A percentile compares a stretch with the other conserved stretches of the same genome.
Conservation (phyloP, 2,113 vertebrate genomes). For the Glareola pratincola region DNA sequence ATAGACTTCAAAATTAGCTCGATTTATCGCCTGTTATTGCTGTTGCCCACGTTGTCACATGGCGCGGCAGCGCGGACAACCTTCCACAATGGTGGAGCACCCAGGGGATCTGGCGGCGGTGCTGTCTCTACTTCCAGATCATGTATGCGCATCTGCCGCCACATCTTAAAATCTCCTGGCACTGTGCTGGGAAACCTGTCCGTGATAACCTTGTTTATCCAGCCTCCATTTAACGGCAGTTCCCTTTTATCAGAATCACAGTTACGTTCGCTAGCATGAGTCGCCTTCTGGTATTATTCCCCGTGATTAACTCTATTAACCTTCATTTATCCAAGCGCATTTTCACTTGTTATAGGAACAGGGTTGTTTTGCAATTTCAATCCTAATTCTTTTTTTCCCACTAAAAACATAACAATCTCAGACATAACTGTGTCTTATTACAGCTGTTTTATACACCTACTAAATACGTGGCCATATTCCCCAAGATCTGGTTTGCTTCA, state of each 20-base stretch:
- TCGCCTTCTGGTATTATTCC: neutral
- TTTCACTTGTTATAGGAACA: neutral
- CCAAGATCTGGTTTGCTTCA: neutral
- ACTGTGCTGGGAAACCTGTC: neutral
- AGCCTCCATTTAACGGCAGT: conserved; percentile 12
- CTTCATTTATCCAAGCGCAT: neutral
- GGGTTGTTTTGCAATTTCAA: neutral
- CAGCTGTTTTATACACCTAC: neutral
- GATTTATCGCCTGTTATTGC: neutral
- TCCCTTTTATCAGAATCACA: conserved; percentile 3
- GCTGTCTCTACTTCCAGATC: neutral
- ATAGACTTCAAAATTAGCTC: neutral
- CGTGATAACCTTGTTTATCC: neutral
- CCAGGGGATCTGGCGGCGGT: fast-evolving
- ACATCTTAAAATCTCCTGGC: neutral
- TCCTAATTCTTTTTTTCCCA: neutral
- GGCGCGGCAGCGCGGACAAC: fast-evolving
- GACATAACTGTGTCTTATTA: neutral
- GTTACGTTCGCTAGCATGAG: neutral
- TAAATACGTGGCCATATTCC: neutral
- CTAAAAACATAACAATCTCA: neutral
- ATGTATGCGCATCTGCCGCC: fast-evolving
- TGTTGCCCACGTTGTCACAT: fast-evolving
- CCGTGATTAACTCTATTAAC: conserved; percentile 29
- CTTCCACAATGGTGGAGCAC: fast-evolving